Evolutionary conservation across 92 coral and sea anemone species (phyloP).

Genomic region (Porites cylindrica): DNA sequence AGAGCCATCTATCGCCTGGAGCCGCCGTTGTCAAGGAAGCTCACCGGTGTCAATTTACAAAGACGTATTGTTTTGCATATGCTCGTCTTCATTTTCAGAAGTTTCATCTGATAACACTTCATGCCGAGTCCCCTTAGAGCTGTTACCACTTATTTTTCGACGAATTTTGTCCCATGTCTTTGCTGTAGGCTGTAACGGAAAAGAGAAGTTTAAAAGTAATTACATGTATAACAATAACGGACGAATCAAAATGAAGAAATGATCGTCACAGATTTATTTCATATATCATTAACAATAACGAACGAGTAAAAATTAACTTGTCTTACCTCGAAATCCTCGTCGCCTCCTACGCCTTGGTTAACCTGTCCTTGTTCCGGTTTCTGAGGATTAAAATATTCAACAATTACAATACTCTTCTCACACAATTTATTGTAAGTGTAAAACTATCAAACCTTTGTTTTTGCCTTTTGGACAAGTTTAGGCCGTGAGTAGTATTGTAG

Average conservation of each 20-base stretch:
- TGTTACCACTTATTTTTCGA: background rate
- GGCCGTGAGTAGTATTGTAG: no score
- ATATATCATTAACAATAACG: no score
- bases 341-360: background rate
- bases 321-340: background rate
- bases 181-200: background rate
- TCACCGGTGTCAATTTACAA: no score
- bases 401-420: no score
- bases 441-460: no score
- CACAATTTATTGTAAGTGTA: no score
- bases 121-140: background rate
- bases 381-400: background rate
- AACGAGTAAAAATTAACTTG: no score
- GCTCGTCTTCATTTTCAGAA: background rate
- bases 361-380: background rate
- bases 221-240: background rate
- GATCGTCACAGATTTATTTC: no score
- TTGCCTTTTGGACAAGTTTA: no score
- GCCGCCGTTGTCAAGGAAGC: no score
- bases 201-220: background rate
- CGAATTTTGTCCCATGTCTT: background rate
- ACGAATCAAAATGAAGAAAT: no score
- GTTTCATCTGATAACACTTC: background rate
- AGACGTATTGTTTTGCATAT: background rate
- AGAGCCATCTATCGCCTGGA: no score